A percentile compares a stretch with the other conserved stretches of the same genome.
Conservation (phyloP, 2,888 invertebrate genomes). For the Thysanoteuthis rhombus region DNA sequence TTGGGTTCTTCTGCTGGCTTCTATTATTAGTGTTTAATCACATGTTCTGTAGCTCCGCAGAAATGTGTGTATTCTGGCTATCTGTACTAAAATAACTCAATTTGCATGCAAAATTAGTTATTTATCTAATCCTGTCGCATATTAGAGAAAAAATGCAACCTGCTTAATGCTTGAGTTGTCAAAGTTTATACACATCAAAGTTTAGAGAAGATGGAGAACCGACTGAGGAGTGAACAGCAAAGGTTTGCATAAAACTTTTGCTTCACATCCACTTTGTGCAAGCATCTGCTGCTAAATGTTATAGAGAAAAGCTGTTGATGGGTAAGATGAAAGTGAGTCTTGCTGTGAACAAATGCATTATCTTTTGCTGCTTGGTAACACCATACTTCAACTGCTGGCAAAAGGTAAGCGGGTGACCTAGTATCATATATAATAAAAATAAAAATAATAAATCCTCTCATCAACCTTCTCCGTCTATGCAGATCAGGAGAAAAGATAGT, state of each 20-base stretch:
- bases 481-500: too few relatives aligned
- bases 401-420: background rate
- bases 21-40: too few relatives aligned
- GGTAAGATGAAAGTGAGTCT: background rate
- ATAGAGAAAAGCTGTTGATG: background rate
- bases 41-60: too few relatives aligned
- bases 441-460: background rate
- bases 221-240: background rate
- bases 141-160: background rate
- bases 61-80: too few relatives aligned
- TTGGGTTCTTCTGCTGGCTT: too few relatives aligned
- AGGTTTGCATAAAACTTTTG: background rate
- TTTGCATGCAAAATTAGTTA: too few relatives aligned
- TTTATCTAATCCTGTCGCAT: too few relatives aligned
- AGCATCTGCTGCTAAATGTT: background rate
- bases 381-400: too few relatives aligned
- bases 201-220: background rate
- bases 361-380: background rate
- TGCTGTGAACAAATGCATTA: background rate
- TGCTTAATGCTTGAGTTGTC: background rate
- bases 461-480: too few relatives aligned
- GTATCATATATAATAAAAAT: background rate
- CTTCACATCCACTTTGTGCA: background rate
- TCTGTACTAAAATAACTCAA: too few relatives aligned
- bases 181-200: background rate